phyloP scores from a whole-genome alignment of 2,888 invertebrate genomes.

The Dione juno region DNA sequence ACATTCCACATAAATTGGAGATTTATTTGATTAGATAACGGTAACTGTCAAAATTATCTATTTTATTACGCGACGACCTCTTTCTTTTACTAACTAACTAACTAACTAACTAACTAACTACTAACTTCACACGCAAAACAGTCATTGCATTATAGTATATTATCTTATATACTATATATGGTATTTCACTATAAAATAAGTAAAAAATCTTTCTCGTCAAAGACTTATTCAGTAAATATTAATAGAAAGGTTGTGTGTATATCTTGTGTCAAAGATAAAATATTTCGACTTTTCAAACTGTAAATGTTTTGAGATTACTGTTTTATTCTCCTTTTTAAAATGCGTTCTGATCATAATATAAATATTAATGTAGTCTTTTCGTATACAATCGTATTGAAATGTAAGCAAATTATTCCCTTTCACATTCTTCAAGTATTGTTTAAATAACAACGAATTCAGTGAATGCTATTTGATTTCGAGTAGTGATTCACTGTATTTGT shows the following conservation, averaged over 20 bases:
- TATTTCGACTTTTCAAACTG: not conserved
- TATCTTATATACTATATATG: too few relatives aligned
- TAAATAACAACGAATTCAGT: slow-evolving; percentile 28
- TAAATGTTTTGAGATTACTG: not conserved
- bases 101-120: too few relatives aligned
- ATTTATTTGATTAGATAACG: slow-evolving; percentile 16
- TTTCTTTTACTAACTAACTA: not conserved
- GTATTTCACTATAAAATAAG: not conserved
- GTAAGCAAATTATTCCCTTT: slow-evolving; percentile 29
- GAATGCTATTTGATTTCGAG: slow-evolving; percentile 8
- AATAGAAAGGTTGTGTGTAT: too few relatives aligned
- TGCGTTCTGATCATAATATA: not conserved
- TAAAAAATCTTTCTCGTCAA: too few relatives aligned
- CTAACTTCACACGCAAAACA: slow-evolving; percentile 1
- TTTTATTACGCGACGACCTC: slow-evolving; percentile 18
- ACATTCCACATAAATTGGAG: slow-evolving; percentile 6
- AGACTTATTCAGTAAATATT: too few relatives aligned
- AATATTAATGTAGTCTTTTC: slow-evolving; percentile 11
- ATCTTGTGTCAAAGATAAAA: not conserved
- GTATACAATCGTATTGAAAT: slow-evolving; percentile 16
- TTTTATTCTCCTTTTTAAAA: not conserved
- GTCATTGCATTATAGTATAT: too few relatives aligned
- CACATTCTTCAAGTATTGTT: slow-evolving; percentile 25
- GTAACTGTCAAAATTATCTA: slow-evolving; percentile 21
- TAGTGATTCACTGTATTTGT: slow-evolving; percentile 13